Base-by-base conservation (phyloP, 30 jellyfish, hydroid and myxozoan species). In the Chrysaora quinquecirrha region DNA sequence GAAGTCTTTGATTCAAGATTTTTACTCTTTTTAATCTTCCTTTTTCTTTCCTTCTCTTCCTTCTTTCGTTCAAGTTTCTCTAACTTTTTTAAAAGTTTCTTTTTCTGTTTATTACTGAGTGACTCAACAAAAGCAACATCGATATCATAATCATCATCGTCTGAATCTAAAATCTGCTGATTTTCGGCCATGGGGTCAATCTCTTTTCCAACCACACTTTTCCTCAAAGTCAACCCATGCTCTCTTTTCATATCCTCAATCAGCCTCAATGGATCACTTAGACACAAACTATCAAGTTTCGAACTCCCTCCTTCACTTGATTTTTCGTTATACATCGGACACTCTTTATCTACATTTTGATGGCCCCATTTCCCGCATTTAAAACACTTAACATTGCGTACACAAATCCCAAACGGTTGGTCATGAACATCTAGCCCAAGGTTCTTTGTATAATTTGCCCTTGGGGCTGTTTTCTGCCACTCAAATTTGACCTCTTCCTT, bases 341-440 rank as follows among this genome's bases (percentile, higher is more conserved):
- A 94, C 54, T 94, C 99, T 76, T 90, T 83, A 56, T 94, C 99
- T 0, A 97, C 89, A 71, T 94, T 94, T 35, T 76, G 95, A 71
- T 94, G 99, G 0, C 99, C 99, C 99, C 99, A 94, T 54, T 88
- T 83, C 30, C 91, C 89, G 46, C 99, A 94, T 65, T 83, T 94
- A 73, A 94, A 94, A 47, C 99, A 94, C 50, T 88, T 76, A 4
- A 94, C 96, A 65, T 94, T 94, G 47, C 97, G 82, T 27, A 94
- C 99, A 82, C 99, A 87, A n/a, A 94, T 81, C 4, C 99, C 99
- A 82, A 94, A 94, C 6, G 99, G 99, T 46, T 94, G 99, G 71
- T 94, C 99, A 60, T 87, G 96, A 20, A 95, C 96, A 61, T 87
- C 96, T 30, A 94, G 76, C 24, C 96, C 97, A 21, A 94, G 71